A percentile compares a stretch with the other conserved stretches of the same genome.
These are phyloP conservation scores for Dolichopus griseipennis DNA, from an alignment of 2,888 invertebrate genomes.

Conservation along the genomic window DNA sequence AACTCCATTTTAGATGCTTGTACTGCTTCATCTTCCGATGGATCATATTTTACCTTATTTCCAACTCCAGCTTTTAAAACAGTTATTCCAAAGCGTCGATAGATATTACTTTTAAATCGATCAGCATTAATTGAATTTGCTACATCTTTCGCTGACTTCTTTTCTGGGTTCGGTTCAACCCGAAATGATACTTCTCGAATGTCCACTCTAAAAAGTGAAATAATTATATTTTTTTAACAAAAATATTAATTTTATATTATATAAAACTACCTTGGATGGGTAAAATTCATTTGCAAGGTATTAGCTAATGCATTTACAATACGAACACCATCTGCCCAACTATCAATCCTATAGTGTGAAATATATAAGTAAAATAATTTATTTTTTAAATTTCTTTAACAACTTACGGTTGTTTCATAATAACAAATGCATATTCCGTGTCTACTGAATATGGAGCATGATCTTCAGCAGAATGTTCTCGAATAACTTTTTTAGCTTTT, in stretches of 20 bases:
- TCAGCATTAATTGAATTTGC: constrained; percentile 42
- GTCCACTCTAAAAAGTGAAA: constrained; percentile 49
- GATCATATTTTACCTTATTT: constrained; percentile 55
- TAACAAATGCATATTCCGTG: constrained; percentile 69
- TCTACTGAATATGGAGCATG: constrained; percentile 59
- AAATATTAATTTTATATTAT: too few relatives aligned
- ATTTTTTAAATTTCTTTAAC: background rate
- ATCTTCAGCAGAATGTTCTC: constrained; percentile 42
- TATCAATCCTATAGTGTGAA: constrained; percentile 44
- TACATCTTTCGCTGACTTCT: constrained; percentile 41
- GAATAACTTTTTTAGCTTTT: constrained; percentile 37
- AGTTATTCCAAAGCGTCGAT: constrained; percentile 57
- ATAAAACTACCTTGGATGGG: constrained; percentile 19
- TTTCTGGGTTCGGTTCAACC: constrained; percentile 43
- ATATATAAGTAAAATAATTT: background rate
- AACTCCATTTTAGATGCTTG: constrained; percentile 38
- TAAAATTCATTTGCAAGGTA: constrained; percentile 50
- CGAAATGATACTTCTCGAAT: constrained; percentile 57
- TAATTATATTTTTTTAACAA: background rate
- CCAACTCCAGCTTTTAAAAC: constrained; percentile 69
- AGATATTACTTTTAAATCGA: constrained; percentile 57
- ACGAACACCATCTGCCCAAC: constrained; percentile 64
- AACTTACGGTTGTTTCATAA: constrained; percentile 62
- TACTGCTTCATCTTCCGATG: constrained; percentile 31
- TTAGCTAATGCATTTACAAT: constrained; percentile 62